Percentiles rank a stretch among this genome's conserved stretches.
Evolutionary conservation across 1,140 invertebrate species (phyloP).

Genomic region (Heliconius nattereri): DNA sequence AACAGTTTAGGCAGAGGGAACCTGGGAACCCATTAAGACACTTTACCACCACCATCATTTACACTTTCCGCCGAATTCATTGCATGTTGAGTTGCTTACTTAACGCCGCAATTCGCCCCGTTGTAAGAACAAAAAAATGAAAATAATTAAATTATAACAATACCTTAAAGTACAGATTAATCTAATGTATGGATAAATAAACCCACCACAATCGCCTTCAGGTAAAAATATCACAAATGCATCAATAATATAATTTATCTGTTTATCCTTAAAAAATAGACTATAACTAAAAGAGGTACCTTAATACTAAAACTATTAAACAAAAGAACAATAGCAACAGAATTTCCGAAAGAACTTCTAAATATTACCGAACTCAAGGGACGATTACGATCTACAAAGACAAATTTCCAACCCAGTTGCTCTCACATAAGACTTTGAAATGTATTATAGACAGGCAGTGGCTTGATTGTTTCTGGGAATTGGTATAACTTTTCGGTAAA

Average conservation of each 20-base stretch:
- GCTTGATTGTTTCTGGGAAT: background rate
- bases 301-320: no score
- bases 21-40: no score
- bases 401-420: conserved; percentile 21
- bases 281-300: no score
- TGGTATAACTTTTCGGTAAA: background rate
- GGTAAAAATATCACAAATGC: no score
- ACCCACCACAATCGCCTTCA: no score
- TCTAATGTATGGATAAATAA: no score
- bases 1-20: no score
- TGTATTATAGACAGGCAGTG: background rate
- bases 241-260: no score
- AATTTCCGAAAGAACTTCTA: background rate
- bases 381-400: conserved; percentile 22
- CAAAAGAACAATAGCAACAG: background rate
- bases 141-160: background rate
- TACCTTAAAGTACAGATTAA: no score
- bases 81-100: background rate
- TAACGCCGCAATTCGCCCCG: background rate
- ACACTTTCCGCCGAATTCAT: no score
- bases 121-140: background rate
- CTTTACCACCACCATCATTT: background rate
- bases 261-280: no score
- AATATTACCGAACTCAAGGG: conserved; percentile 3
- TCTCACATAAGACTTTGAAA: conserved; percentile 5